phyloP scores from a whole-genome alignment of 2,797 vertebrate species.

The Peromyscus melanophrys region DNA sequence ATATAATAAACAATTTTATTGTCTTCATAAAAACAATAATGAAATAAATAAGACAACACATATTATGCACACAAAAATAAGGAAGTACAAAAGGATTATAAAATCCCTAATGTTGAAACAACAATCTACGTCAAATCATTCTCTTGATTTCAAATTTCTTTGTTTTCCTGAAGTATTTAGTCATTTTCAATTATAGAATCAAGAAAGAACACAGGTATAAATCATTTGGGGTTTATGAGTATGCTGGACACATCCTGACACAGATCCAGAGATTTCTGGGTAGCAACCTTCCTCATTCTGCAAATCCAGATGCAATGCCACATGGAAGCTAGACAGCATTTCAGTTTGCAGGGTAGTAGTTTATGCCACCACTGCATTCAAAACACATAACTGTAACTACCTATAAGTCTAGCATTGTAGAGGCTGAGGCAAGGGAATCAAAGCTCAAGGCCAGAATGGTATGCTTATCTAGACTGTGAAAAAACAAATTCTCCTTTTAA shows the following conservation, averaged over 20 bases:
- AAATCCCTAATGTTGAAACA: not conserved
- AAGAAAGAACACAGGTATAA: not conserved
- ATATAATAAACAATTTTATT: not conserved
- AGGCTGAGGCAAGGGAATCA: not conserved
- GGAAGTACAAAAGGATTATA: not conserved
- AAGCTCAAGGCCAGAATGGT: not conserved
- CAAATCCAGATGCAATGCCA: not conserved
- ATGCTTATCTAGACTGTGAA: not conserved
- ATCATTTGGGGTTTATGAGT: not conserved
- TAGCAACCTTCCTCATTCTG: not conserved
- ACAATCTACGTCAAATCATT: not conserved
- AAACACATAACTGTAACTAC: not conserved
- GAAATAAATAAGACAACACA: not conserved
- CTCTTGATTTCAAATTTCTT: not conserved
- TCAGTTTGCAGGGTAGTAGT: not conserved
- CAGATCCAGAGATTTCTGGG: not conserved
- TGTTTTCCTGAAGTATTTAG: not conserved
- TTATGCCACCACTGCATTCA: not conserved
- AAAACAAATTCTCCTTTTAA: not conserved
- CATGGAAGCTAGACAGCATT: not conserved
- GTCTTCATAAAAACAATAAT: not conserved
- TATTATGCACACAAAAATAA: not conserved
- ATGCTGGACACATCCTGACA: not conserved
- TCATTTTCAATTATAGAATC: not conserved
- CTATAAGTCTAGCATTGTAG: not conserved